Evolutionary conservation across 2,888 invertebrate species (phyloP), one percentile per base, ranked within the genome.

Genomic region (Dione juno): DNA sequence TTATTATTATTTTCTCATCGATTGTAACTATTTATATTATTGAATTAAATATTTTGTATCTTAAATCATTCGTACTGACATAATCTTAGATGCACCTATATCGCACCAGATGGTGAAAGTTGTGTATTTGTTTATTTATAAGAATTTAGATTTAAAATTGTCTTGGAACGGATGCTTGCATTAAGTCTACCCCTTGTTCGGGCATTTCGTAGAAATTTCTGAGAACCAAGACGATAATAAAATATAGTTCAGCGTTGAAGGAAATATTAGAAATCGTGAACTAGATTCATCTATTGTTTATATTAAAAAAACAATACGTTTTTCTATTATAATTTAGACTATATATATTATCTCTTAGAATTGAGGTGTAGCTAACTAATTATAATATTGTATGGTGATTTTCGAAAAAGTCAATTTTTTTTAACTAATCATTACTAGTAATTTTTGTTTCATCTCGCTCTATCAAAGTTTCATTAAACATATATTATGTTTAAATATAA

Each of bases 81-180:
- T 28, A 28, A 2, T 28, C 5, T 28, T 45, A 45, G 0, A 45
- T 43, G 43, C 10, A 1, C 21, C 13, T 28, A 28, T 53, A 28
- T 54, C 14, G 7, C 35, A 8, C 28, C 35, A 54, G 10, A 54
- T 35, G 28, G n/a, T 28, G n/a, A 37, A 16, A 37, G 21, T 50
- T 37, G 16, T 3, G 28, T 11, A 45, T 65, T 57, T 70, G 19
- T 45, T 66, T 70, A 65, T 70, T 45, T 66, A 70, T 66, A 45
- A 48, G 61, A 54, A 35, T 35, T 19, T 61, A 61, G 41, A 57
- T 70, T 70, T 61, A 63, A 70, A 66, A 66, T 40, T 66, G 52
- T 66, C 59, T 69, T 48, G 10, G 16, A 67, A 68, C 80, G 82
- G 84, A 84, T 79, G 78, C 75, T 66, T 72, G 77, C 79, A 80